Percentiles rank a stretch among this genome's conserved stretches.
These are phyloP conservation scores for Arrhopalites spinosus DNA, from an alignment of 2,888 invertebrate species.

Conservation along the genomic window DNA sequence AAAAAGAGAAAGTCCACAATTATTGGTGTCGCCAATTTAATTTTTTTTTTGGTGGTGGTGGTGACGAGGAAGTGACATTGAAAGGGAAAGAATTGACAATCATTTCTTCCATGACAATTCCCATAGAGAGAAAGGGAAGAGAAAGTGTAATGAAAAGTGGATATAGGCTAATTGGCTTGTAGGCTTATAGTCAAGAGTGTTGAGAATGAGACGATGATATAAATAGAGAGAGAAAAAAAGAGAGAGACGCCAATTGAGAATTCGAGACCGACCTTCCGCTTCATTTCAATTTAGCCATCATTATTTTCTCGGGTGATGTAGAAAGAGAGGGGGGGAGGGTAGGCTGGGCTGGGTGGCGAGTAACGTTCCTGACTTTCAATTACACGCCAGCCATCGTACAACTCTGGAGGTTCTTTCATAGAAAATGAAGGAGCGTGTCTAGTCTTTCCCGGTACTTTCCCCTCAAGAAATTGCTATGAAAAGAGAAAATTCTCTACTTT, in stretches of 20 bases:
- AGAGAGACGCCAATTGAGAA: slow-evolving; percentile 3
- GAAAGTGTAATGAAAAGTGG: neutral
- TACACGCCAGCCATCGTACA: neutral
- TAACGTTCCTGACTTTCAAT: slow-evolving; percentile 13
- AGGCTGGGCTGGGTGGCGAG: neutral
- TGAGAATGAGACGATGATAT: neutral
- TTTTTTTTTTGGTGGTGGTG: too few relatives aligned
- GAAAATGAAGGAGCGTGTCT: neutral
- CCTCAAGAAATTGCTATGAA: neutral
- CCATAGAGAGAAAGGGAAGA: neutral
- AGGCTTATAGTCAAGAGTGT: too few relatives aligned
- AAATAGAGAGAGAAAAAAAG: neutral
- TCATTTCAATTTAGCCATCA: slow-evolving; percentile 28
- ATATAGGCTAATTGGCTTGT: too few relatives aligned
- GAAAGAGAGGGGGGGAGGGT: neutral
- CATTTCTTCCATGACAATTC: neutral
- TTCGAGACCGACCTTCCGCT: slow-evolving; percentile 11
- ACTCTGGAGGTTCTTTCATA: too few relatives aligned
- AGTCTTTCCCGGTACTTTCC: neutral
- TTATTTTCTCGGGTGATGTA: neutral
- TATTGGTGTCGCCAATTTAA: too few relatives aligned
- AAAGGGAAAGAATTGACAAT: neutral
- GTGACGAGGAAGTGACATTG: neutral
- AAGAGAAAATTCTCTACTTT: neutral
- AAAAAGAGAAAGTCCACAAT: too few relatives aligned